These are phyloP conservation scores for Drosophila atroscutellata DNA, from an alignment of 2,888 invertebrate species.

Conservation along the genomic window DNA sequence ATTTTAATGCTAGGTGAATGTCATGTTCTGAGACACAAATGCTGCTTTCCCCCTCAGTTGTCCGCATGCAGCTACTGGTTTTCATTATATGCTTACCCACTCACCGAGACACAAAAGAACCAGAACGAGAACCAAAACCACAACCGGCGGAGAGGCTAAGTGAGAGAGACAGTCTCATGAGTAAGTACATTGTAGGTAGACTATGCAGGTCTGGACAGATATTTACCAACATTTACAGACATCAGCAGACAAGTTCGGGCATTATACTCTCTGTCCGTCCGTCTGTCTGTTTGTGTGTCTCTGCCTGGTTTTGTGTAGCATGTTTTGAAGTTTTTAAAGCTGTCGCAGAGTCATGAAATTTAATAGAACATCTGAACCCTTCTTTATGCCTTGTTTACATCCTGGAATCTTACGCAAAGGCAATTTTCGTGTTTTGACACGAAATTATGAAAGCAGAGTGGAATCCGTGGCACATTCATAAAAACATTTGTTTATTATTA, in stretches of 20 bases:
- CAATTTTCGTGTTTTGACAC: not conserved
- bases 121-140: constrained; percentile 8
- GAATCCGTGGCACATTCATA: not conserved
- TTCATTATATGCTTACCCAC: constrained; percentile 68
- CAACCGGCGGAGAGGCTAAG: constrained; percentile 1
- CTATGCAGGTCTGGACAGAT: constrained; percentile 25
- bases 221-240: constrained; percentile 44
- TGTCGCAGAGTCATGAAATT: constrained; percentile 66
- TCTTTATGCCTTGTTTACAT: constrained; percentile 6
- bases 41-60: constrained; percentile 4
- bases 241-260: constrained; percentile 49
- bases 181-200: constrained; percentile 27
- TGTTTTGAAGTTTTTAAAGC: constrained; percentile 49
- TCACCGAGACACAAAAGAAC: constrained; percentile 35
- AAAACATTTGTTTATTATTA: not conserved
- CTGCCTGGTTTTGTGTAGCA: constrained; percentile 1
- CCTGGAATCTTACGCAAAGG: not conserved
- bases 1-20: constrained; percentile 78
- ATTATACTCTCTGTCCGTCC: constrained; percentile 29
- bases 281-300: constrained; percentile 4
- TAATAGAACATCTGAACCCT: constrained; percentile 62
- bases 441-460: not conserved
- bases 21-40: constrained; percentile 63
- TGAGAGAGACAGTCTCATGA: constrained; percentile 20
- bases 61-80: constrained; percentile 61